Evolutionary conservation across 2,888 invertebrate genomes (phyloP).

Genomic region (Taenaris catops): DNA sequence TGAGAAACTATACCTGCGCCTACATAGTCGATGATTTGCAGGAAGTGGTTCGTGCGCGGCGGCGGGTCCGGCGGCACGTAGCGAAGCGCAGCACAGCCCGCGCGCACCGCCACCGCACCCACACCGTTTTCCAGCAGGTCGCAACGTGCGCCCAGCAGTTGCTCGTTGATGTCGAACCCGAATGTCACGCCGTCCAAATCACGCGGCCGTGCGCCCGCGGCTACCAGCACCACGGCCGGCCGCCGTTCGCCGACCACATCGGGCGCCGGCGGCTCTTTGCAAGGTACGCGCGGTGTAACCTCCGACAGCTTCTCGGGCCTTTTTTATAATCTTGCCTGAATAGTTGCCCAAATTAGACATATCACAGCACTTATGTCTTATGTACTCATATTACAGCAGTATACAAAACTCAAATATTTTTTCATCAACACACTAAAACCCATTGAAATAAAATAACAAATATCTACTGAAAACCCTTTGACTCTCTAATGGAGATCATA

Average conservation of each 20-base stretch:
- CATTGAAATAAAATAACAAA: no score
- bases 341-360: no score
- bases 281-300: conserved; percentile 24
- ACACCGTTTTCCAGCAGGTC: conserved; percentile 27
- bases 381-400: no score
- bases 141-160: conserved; percentile 71
- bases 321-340: no score
- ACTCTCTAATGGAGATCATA: no score
- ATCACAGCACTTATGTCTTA: no score
- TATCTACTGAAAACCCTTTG: no score
- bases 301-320: conserved; percentile 33
- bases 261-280: conserved; percentile 43
- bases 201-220: conserved; percentile 75
- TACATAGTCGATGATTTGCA: conserved; percentile 59
- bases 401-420: no score
- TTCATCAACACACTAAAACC: no score
- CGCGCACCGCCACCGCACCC: conserved; percentile 27
- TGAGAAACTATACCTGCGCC: no score
- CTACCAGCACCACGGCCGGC: conserved; percentile 87
- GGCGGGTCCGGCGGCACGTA: conserved; percentile 31
- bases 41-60: conserved; percentile 38
- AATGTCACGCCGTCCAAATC: conserved; percentile 87
- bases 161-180: conserved; percentile 89
- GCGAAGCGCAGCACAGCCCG: conserved; percentile 32
- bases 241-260: conserved; percentile 71